Conservation (phyloP, 2,797 vertebrate species). For the Rhinichthys osculus region DNA sequence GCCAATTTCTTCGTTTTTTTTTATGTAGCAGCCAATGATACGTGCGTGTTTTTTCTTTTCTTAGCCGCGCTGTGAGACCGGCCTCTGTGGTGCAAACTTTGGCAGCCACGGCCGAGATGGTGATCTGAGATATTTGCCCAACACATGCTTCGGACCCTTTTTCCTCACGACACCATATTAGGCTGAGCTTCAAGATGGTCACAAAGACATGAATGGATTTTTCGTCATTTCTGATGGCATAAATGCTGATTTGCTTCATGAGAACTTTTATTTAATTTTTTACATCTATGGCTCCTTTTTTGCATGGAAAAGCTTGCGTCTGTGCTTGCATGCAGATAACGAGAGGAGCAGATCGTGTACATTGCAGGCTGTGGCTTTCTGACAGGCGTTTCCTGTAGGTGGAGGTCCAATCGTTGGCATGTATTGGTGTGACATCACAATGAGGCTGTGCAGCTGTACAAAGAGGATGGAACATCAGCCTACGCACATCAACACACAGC, state of each 20-base stretch:
- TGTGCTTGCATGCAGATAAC: constrained; percentile 26
- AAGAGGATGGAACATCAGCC: constrained; percentile 20
- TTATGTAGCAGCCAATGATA: not conserved
- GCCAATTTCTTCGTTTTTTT: not conserved
- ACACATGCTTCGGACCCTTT: constrained; percentile 10
- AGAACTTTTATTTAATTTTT: not conserved
- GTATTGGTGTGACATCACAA: constrained; percentile 37
- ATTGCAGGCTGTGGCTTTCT: constrained; percentile 21
- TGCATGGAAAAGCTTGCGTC: not conserved
- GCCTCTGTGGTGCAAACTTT: constrained; percentile 56
- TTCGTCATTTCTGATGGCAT: not conserved
- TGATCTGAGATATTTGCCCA: constrained; percentile 57
- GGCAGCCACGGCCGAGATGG: constrained; percentile 57
- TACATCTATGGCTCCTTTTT: not conserved
- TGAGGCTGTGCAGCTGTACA: constrained; percentile 33
- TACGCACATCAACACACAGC: constrained; percentile 22
- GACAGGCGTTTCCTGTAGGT: constrained; percentile 37
- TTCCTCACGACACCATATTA: constrained; percentile 9
- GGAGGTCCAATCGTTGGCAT: constrained; percentile 27
- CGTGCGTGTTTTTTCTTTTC: not conserved
- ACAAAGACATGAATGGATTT: not conserved
- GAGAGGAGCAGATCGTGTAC: constrained; percentile 26
- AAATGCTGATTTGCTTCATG: not conserved
- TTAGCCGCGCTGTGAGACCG: not conserved
- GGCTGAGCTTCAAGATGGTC: constrained; percentile 6